Evolutionary conservation across 1,140 invertebrate genomes (phyloP), one percentile per base, ranked within the genome.

Genomic region (Gyrodactylus bullatarudis): DNA sequence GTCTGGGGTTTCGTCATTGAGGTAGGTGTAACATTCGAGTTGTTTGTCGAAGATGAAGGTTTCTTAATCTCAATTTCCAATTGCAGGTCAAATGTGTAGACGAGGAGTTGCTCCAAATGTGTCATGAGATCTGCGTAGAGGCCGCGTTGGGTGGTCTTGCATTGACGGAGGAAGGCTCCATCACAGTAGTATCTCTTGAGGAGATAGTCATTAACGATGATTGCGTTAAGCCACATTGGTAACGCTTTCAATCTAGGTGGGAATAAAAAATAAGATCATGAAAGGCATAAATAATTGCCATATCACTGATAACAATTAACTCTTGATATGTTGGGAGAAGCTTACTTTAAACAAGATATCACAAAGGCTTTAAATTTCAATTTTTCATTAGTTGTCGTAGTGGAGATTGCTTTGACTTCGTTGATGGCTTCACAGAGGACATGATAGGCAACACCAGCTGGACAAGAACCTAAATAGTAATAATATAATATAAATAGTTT

Each of bases 201-300:
- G 1, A 71, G 23, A 26, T 1, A 8, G 22, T 71, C 70, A 71
- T 71, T 71, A 25, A 20, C 24, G n/a, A 71, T 23, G 16, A 71
- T n/a, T 23, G 21, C 70, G 1, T 71, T 71, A 24, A 71, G 24
- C 70, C 70, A 71, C 24, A 21, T 71, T 71, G 21, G 70, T n/a
- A 71, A 26, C 16, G 24, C 21, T 71, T 71, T 71, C 2, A 24
- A 21, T 23, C 70, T 71, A 71, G 24, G 24, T 1, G 1, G n/a
- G 24, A 26, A 1, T 16, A 21, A 69, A 21, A 23, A 21, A 21
- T 21, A 8, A 21, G 8, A 69, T 23, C 21, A 20, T 69, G 34
- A n/a, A 8, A 16, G 34, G n/a, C 34, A n/a, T n/a, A n/a, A n/a
- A n/a, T n/a, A n/a, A n/a, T n/a, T n/a, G n/a, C n/a, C n/a, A n/a